Evolutionary conservation across 2,888 invertebrate species (phyloP), one percentile per base, ranked within the genome.

Genomic region (Caenorhabditis panamensis): DNA sequence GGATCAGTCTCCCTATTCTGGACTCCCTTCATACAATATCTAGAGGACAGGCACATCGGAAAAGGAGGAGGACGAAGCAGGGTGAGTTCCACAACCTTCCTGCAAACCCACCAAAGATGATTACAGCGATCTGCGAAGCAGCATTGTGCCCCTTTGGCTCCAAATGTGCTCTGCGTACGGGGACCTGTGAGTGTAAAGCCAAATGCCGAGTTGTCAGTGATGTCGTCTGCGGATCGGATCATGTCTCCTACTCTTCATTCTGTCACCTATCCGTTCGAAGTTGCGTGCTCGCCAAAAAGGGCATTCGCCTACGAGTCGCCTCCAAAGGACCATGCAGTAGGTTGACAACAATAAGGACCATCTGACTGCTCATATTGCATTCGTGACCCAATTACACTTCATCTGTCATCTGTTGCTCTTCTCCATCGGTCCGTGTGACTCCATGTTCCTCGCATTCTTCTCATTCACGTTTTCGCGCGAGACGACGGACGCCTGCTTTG

Each of bases 121-220:
- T 62, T 87, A 68, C 84, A 86, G 87, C 79, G 0, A 63, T 76
- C 4, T 87, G 87, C 53, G 87, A 87, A 64, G 16, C 69, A 16
- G 76, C 67, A 18, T 61, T 83, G 8, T 87, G 87, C 49, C 86
- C 86, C 0, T 80, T 84, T 18, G 87, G 87, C 2, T 85, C 87
- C 6, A 82, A 86, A 24, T 87, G 87, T 62, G 79, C 71, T 13
- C 69, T 79, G 22, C 58, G 78, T 37, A 84, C 83, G 77, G 86
- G 86, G 31, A 61, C 66, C 1, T 86, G 86, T 54, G 86, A 85
- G 66, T 86, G 86, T 64, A 84, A 83, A 20, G 66, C 82, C 0
- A 69, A 72, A 11, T 86, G 86, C 22, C 82, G 83, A 11, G 67
- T 71, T 0, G 68, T 51, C 1, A 64, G 47, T 8, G 59, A 76